Percentiles rank a stretch among this genome's conserved stretches.
phyloP scores from a whole-genome alignment of 2,888 invertebrate species.

The Hecatera dysodea region DNA sequence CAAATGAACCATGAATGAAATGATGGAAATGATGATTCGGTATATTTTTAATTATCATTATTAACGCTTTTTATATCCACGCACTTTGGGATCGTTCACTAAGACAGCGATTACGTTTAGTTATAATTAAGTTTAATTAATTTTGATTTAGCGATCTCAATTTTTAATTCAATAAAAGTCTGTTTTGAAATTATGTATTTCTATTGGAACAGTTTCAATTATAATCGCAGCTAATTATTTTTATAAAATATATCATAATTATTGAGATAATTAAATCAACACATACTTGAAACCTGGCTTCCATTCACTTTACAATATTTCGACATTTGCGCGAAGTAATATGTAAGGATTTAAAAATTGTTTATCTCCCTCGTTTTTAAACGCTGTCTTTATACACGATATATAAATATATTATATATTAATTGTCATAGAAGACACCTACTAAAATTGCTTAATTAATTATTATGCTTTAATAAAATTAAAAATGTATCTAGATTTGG shows the following conservation, averaged over 20 bases:
- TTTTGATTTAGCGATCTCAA: conserved; percentile 65
- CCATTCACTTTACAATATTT: conserved; percentile 83
- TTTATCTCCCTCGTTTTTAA: conserved; percentile 45
- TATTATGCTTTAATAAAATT: conserved; percentile 76
- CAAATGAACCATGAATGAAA: conserved; percentile 56
- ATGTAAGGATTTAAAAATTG: conserved; percentile 74
- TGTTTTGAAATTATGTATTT: conserved; percentile 16
- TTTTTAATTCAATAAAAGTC: conserved; percentile 34
- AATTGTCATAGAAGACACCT: conserved; percentile 83
- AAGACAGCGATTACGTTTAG: conserved; percentile 65
- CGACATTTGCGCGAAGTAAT: conserved; percentile 84
- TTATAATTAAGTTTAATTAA: conserved; percentile 61
- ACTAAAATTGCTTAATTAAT: conserved; percentile 71
- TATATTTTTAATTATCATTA: conserved; percentile 67
- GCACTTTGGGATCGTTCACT: conserved; percentile 64
- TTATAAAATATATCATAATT: conserved; percentile 31
- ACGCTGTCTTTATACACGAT: conserved; percentile 84
- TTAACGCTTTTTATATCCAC: conserved; percentile 68
- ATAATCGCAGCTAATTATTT: conserved; percentile 26
- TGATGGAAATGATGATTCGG: conserved; percentile 60
- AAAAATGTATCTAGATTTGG: conserved; percentile 69
- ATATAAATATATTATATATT: conserved; percentile 89
- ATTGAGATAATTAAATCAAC: conserved; percentile 65
- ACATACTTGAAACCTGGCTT: conserved; percentile 61
- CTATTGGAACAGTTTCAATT: conserved; percentile 18